Conservation (phyloP, 2,797 vertebrate species). For the Gymnodraco acuticeps region DNA sequence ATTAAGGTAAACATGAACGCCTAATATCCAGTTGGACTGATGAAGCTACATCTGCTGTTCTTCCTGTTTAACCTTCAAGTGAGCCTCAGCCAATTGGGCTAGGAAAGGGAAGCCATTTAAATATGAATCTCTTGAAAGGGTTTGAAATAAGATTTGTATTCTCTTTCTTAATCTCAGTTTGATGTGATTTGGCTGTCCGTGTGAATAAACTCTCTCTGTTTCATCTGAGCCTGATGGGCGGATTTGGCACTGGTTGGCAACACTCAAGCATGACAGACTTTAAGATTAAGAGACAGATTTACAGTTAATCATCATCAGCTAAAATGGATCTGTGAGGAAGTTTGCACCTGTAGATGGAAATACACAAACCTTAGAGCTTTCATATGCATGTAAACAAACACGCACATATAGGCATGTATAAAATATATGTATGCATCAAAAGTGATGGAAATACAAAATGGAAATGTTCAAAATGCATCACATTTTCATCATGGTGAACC, state of each 20-base stretch:
- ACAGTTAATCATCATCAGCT: conserved; percentile 31
- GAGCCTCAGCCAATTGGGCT: neutral
- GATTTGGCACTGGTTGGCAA: conserved; percentile 29
- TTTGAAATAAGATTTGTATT: conserved; percentile 16
- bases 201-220: conserved; percentile 11
- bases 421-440: neutral
- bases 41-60: neutral
- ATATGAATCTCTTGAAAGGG: conserved; percentile 3
- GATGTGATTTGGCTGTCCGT: conserved; percentile 18
- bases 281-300: conserved; percentile 50
- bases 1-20: neutral
- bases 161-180: neutral
- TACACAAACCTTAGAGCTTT: conserved; percentile 1
- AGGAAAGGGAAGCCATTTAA: neutral
- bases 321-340: conserved; percentile 13
- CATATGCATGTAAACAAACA: neutral
- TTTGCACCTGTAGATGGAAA: conserved; percentile 32
- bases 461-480: neutral
- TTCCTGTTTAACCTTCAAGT: neutral
- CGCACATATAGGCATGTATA: neutral
- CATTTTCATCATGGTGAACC: neutral
- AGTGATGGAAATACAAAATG: neutral
- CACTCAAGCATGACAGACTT: conserved; percentile 32
- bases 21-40: neutral
- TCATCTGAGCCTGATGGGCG: conserved; percentile 33